Conservation (phyloP, 2,113 vertebrate species). For the Xenopus borealis region DNA sequence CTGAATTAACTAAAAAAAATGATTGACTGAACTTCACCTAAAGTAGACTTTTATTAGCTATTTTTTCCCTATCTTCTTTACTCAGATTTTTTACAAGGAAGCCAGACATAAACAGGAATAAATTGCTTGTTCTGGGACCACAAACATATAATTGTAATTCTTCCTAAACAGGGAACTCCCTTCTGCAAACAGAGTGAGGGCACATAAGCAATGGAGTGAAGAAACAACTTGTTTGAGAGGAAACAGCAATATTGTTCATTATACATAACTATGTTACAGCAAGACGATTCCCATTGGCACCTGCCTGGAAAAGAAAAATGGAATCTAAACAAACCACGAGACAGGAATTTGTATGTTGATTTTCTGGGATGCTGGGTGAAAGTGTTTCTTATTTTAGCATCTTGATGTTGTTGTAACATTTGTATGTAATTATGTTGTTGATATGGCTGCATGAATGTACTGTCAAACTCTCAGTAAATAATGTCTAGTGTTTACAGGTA, state of each 20-base stretch:
- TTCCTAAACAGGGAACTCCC: slow-evolving; percentile 62
- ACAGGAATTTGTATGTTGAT: slow-evolving; percentile 14
- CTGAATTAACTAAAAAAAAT: slow-evolving; percentile 51
- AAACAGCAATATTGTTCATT: slow-evolving; percentile 25
- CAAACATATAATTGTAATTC: slow-evolving; percentile 66
- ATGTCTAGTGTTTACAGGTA: slow-evolving; percentile 16
- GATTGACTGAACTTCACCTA: slow-evolving; percentile 40
- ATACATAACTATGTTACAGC: no score
- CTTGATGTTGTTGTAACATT: slow-evolving; percentile 52
- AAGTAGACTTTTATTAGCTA: slow-evolving; percentile 36
- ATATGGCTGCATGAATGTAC: slow-evolving; percentile 5
- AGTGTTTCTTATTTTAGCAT: slow-evolving; percentile 49
- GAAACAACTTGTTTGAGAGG: slow-evolving; percentile 53
- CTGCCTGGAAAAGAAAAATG: neutral
- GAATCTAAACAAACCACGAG: neutral
- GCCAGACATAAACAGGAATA: slow-evolving; percentile 68
- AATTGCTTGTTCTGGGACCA: slow-evolving; percentile 53
- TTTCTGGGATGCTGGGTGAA: slow-evolving; percentile 41
- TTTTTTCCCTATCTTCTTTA: slow-evolving; percentile 30
- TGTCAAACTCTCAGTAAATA: slow-evolving; percentile 13
- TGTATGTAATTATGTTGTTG: slow-evolving; percentile 51
- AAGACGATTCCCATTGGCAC: slow-evolving; percentile 9
- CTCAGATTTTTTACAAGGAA: slow-evolving; percentile 42
- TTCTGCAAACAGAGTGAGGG: slow-evolving; percentile 57
- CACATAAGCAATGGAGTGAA: slow-evolving; percentile 52